Evolutionary conservation across 92 coral and sea anemone genomes (phyloP).

Genomic region (Epizoanthus stellaris): DNA sequence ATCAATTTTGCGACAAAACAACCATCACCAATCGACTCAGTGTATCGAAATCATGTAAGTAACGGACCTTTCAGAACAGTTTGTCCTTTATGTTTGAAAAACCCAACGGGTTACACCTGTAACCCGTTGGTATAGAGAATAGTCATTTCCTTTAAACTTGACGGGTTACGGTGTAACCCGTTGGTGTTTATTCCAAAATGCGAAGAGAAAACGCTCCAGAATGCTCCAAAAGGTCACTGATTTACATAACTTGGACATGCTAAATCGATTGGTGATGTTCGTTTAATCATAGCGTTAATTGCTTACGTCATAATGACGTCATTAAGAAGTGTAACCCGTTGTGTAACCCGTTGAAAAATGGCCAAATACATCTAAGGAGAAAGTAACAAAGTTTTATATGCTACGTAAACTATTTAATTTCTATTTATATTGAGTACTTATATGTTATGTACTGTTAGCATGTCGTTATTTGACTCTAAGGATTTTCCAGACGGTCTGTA

Average conservation of each 20-base stretch:
- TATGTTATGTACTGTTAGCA: too few relatives aligned
- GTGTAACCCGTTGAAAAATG: not conserved
- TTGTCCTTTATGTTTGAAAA: not conserved
- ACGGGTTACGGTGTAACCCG: not conserved
- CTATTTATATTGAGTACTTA: too few relatives aligned
- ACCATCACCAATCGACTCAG: constrained; percentile 22
- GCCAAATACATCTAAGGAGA: constrained; percentile 4
- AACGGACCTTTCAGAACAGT: constrained; percentile 7
- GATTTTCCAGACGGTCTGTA: too few relatives aligned
- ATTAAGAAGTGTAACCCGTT: not conserved
- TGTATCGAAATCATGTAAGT: not conserved
- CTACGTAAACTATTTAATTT: too few relatives aligned
- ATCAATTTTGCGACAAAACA: not conserved
- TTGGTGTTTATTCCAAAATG: not conserved
- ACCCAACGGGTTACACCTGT: not conserved
- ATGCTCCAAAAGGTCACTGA: not conserved
- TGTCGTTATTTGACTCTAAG: too few relatives aligned
- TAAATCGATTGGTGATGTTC: constrained; percentile 1
- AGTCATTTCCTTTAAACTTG: not conserved
- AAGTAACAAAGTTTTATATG: not conserved
- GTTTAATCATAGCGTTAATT: constrained; percentile 7
- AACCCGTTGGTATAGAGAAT: constrained; percentile 15
- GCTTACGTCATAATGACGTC: not conserved
- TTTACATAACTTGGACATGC: not conserved
- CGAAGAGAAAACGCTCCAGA: constrained; percentile 1